Percentiles rank a stretch among this genome's conserved stretches.
These are phyloP conservation scores for Salarias fasciatus DNA, from an alignment of 2,797 vertebrate genomes.

Conservation along the genomic window DNA sequence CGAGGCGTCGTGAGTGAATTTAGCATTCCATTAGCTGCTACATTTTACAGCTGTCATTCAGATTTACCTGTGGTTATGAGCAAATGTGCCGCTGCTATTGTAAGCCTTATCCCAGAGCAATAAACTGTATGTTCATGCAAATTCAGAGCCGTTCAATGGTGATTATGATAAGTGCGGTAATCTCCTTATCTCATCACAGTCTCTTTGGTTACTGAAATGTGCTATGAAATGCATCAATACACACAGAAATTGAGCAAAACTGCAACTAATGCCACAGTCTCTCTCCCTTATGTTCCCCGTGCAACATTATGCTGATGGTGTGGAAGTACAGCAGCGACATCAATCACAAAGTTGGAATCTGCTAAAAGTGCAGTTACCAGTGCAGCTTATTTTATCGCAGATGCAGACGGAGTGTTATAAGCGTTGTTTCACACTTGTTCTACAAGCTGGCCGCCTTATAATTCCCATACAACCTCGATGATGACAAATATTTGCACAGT, in stretches of 20 bases:
- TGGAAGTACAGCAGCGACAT: constrained; percentile 67
- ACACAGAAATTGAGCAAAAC: constrained; percentile 79
- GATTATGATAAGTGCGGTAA: constrained; percentile 87
- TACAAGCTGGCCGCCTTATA: constrained; percentile 51
- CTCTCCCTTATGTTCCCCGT: constrained; percentile 58
- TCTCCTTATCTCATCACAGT: constrained; percentile 85
- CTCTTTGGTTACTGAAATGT: constrained; percentile 83
- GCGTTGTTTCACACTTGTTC: constrained; percentile 66
- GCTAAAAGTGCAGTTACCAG: constrained; percentile 73
- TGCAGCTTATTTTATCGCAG: constrained; percentile 64
- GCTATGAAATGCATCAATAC: constrained; percentile 83
- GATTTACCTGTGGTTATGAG: constrained; percentile 83
- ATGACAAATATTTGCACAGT: constrained; percentile 95
- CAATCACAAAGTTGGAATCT: constrained; percentile 77
- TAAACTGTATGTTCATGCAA: constrained; percentile 82
- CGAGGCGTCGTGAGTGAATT: constrained; percentile 57
- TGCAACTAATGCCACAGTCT: constrained; percentile 71
- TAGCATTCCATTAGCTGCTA: constrained; percentile 70
- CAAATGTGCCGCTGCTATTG: constrained; percentile 69
- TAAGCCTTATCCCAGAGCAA: constrained; percentile 78
- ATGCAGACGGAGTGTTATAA: constrained; percentile 58
- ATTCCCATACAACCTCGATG: constrained; percentile 80
- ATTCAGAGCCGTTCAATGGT: constrained; percentile 79
- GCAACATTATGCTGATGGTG: constrained; percentile 71
- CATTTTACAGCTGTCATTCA: constrained; percentile 81